phyloP scores from a whole-genome alignment of 2,797 vertebrate species.

The Enteromius viviparus region DNA sequence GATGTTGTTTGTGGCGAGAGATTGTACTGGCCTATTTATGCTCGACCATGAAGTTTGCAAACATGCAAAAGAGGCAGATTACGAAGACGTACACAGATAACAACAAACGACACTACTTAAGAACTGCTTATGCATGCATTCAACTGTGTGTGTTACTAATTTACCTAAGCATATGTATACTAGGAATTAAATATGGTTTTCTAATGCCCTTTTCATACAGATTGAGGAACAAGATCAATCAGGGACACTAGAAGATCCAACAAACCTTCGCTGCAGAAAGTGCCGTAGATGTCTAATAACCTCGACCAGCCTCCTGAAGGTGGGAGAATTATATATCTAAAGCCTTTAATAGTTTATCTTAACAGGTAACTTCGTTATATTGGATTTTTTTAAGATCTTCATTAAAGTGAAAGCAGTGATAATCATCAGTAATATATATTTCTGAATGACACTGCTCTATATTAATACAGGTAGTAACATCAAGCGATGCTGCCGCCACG shows the following conservation, averaged over 20 bases:
- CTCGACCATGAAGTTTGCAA: not conserved
- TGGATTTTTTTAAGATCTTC: not conserved
- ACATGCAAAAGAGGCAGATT: not conserved
- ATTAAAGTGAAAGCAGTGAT: not conserved
- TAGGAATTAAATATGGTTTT: not conserved
- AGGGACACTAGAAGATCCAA: constrained; percentile 28
- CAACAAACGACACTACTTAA: not conserved
- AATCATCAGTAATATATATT: not conserved
- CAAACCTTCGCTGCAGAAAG: constrained; percentile 72
- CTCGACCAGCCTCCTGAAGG: constrained; percentile 60
- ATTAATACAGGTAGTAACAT: constrained; percentile 54
- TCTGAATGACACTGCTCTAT: constrained; percentile 24
- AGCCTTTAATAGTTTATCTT: not conserved
- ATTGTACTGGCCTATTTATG: not conserved
- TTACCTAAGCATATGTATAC: not conserved
- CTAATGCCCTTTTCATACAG: constrained; percentile 29
- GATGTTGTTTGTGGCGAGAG: not conserved
- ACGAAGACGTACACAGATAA: not conserved
- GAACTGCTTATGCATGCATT: not conserved
- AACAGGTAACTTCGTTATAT: not conserved
- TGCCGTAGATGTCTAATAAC: constrained; percentile 71
- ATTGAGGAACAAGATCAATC: constrained; percentile 3
- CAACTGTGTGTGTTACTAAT: not conserved
- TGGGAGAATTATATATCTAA: constrained; percentile 49
- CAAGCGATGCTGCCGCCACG: constrained; percentile 58